Conservation (phyloP, 2,113 vertebrate genomes). For the Daphoenositta chrysoptera region DNA sequence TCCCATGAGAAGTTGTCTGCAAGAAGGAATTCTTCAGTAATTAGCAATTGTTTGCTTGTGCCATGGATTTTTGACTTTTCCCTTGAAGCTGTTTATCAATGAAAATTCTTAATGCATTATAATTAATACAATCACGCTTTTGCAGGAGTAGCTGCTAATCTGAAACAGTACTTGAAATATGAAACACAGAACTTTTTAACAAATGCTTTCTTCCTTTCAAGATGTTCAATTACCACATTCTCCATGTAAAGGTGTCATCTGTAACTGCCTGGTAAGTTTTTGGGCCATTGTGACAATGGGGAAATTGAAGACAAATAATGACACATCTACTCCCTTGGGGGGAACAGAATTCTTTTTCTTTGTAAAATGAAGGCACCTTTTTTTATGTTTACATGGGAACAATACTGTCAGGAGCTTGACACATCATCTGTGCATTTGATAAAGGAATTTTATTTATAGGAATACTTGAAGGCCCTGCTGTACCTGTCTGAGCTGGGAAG, state of each 20-base stretch:
- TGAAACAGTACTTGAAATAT: background rate
- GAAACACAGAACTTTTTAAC: background rate
- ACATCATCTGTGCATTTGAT: background rate
- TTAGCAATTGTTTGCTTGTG: background rate
- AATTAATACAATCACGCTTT: slow-evolving; percentile 3
- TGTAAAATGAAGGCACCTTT: background rate
- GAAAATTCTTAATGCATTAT: background rate
- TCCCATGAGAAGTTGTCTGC: background rate
- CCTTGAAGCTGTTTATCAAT: slow-evolving; percentile 1
- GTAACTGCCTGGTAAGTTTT: background rate
- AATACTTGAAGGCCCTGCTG: background rate
- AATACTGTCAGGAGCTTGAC: background rate
- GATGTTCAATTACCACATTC: background rate
- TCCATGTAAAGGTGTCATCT: background rate
- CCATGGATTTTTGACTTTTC: background rate
- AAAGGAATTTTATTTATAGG: background rate
- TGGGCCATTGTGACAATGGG: background rate
- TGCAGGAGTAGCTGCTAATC: background rate
- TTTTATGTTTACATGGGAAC: background rate
- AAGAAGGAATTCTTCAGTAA: background rate
- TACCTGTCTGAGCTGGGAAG: background rate
- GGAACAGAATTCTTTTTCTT: background rate
- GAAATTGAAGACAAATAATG: background rate
- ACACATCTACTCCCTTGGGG: background rate
- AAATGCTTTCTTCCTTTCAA: background rate